phyloP scores from a whole-genome alignment of 2,113 vertebrate genomes.

The Podarcis cretensis region DNA sequence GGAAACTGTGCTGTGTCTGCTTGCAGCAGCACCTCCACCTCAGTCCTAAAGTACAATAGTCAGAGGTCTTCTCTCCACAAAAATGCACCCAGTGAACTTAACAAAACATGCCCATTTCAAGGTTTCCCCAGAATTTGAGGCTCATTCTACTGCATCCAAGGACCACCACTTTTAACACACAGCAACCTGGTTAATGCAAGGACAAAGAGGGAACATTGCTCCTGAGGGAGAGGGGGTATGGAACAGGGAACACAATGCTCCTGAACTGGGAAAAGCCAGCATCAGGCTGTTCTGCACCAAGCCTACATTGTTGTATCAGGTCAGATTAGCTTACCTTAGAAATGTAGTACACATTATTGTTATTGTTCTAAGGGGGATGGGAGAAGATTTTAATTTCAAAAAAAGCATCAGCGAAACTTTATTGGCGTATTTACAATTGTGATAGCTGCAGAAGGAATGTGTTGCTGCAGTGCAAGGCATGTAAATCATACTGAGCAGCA shows the following conservation, averaged over 20 bases:
- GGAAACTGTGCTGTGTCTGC: neutral
- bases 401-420: conserved; percentile 43
- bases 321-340: conserved; percentile 40
- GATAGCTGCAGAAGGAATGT: conserved; percentile 30
- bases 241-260: neutral
- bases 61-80: too few species aligned
- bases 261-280: neutral
- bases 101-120: neutral
- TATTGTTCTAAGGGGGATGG: conserved; percentile 1
- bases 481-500: conserved; percentile 72
- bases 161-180: neutral
- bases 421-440: conserved; percentile 23
- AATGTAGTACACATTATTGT: neutral
- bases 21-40: neutral
- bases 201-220: neutral
- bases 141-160: neutral
- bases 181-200: neutral
- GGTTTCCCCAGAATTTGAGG: neutral
- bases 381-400: conserved; percentile 19
- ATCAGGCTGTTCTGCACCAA: neutral
- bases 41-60: neutral
- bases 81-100: neutral
- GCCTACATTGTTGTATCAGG: conserved; percentile 1
- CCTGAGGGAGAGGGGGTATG: neutral
- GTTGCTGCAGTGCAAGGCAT: conserved; percentile 59